phyloP scores from a whole-genome alignment of 2,113 vertebrate species.

The Chionomys nivalis region DNA sequence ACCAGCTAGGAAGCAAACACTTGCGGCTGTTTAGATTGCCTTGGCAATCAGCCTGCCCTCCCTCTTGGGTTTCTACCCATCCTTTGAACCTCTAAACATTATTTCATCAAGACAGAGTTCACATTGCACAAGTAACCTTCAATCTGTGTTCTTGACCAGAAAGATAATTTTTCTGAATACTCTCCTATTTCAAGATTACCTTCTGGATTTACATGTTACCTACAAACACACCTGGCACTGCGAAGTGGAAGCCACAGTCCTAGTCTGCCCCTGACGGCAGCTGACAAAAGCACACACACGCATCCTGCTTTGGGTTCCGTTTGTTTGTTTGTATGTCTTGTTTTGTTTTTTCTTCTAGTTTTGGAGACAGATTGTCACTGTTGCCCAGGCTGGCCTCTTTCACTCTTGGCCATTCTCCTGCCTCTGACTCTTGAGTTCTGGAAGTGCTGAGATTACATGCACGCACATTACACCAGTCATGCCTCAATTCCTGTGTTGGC shows the following conservation, averaged over 20 bases:
- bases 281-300: neutral
- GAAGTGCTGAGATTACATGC: neutral
- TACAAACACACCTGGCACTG: neutral
- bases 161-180: neutral
- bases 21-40: neutral
- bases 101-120: neutral
- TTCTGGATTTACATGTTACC: neutral
- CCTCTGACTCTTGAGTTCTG: neutral
- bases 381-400: neutral
- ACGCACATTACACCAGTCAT: neutral
- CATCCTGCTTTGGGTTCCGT: fast-evolving
- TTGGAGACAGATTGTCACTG: neutral
- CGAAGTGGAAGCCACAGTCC: neutral
- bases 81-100: neutral
- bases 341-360: neutral
- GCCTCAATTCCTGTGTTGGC: neutral
- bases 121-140: neutral
- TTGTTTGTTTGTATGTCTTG: no score
- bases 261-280: fast-evolving
- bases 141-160: neutral
- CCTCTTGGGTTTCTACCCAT: neutral
- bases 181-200: neutral
- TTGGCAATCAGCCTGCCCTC: neutral
- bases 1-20: neutral
- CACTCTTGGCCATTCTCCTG: neutral